These are phyloP conservation scores for Eublepharis macularius DNA, from an alignment of 2,113 vertebrate species.

Conservation along the genomic window DNA sequence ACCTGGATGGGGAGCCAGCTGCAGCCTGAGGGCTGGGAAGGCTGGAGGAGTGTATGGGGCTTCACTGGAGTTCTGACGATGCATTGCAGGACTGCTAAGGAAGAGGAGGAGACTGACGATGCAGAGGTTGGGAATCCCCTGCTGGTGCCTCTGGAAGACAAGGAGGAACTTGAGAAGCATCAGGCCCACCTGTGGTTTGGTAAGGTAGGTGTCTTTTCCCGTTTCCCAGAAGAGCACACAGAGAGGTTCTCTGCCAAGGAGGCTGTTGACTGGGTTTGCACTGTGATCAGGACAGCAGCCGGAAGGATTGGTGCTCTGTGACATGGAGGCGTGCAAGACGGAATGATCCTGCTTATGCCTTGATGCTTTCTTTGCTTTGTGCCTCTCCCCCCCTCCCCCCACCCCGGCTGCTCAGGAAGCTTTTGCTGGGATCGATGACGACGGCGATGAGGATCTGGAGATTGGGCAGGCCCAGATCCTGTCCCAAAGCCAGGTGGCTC, in stretches of 20 bases:
- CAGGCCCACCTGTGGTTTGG: conserved; percentile 91
- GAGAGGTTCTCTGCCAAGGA: no score
- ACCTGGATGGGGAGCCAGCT: no score
- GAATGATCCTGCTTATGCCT: not conserved
- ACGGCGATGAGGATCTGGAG: conserved; percentile 82
- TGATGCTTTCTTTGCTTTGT: rapidly evolving
- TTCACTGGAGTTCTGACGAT: not conserved
- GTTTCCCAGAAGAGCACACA: not conserved
- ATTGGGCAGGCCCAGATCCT: conserved; percentile 84
- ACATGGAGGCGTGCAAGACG: no score
- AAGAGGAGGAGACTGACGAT: conserved; percentile 66
- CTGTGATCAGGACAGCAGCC: not conserved
- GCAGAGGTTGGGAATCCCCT: conserved; percentile 76
- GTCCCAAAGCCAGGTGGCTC: conserved; percentile 51
- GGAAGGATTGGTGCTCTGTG: not conserved
- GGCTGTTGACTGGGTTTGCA: not conserved
- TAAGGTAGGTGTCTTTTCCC: conserved; percentile 76
- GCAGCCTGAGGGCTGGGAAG: not conserved
- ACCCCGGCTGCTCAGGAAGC: conserved; percentile 74
- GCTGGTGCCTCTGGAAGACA: conserved; percentile 87
- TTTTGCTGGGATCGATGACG: conserved; percentile 86
- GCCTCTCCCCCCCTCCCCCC: not conserved
- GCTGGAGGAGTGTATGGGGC: not conserved
- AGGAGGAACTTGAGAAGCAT: conserved; percentile 78
- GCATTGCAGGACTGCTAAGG: conserved; percentile 60